Evolutionary conservation across 1,140 invertebrate species (phyloP).

Genomic region (Ladona fulva): DNA sequence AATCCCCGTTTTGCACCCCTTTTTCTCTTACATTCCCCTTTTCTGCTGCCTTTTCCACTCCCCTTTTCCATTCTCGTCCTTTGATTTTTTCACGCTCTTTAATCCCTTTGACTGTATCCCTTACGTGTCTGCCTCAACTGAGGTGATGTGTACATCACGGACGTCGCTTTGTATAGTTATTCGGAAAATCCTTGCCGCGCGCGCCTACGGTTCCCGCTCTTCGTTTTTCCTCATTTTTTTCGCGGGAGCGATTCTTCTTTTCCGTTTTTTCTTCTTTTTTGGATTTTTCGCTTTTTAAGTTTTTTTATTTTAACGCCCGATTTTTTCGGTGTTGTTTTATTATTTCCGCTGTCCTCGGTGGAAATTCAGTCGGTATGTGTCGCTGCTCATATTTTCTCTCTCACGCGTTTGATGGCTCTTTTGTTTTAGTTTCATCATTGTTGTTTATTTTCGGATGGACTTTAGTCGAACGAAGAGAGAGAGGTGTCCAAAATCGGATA

Average conservation of each 20-base stretch:
- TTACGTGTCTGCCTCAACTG: background rate
- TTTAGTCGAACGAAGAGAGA: background rate
- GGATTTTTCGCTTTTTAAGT: too few species aligned
- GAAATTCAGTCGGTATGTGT: background rate
- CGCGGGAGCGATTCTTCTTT: background rate
- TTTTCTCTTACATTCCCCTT: conserved; percentile 21
- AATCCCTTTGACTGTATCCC: conserved; percentile 14
- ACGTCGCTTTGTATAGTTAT: conserved; percentile 1
- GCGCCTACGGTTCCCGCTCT: background rate
- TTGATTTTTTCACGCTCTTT: background rate
- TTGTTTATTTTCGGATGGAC: background rate
- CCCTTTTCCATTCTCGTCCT: conserved; percentile 32
- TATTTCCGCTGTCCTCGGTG: background rate
- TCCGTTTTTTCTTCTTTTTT: background rate
- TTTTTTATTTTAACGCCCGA: background rate
- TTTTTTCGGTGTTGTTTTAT: background rate
- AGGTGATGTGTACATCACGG: background rate
- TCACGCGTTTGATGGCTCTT: background rate
- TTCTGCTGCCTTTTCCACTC: conserved; percentile 29
- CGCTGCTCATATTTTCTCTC: background rate
- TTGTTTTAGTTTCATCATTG: background rate
- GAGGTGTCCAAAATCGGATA: background rate
- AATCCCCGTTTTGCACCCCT: conserved; percentile 22
- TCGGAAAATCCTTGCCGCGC: background rate
- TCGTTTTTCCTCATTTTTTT: background rate